These are phyloP conservation scores for Prionailurus viverrinus DNA, from an alignment of 2,113 vertebrate genomes.

Conservation along the genomic window DNA sequence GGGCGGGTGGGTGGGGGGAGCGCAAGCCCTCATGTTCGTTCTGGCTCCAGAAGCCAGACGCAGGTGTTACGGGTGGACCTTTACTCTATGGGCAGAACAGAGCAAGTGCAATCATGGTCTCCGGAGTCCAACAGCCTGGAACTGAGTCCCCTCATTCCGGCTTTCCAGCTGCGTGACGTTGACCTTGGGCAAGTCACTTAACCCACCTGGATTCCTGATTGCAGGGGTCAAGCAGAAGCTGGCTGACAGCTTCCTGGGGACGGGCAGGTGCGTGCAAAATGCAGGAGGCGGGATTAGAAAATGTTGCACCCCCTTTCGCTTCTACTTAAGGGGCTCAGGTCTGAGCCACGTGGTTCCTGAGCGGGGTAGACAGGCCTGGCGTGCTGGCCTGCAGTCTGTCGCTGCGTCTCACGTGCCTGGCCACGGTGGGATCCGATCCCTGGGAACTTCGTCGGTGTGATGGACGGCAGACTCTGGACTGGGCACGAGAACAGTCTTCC, in stretches of 20 bases:
- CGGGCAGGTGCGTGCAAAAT: neutral
- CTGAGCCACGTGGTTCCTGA: accelerated
- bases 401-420: neutral
- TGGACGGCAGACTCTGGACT: neutral
- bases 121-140: neutral
- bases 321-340: neutral
- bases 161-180: neutral
- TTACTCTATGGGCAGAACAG: neutral
- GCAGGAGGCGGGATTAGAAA: neutral
- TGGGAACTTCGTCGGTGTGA: neutral
- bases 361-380: neutral
- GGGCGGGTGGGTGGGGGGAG: neutral
- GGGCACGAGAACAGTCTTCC: neutral
- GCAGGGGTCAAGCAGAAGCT: neutral
- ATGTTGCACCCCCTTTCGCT: neutral
- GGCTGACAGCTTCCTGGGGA: neutral
- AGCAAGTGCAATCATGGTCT: neutral
- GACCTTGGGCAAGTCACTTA: neutral
- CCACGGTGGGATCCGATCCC: neutral
- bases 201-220: no score
- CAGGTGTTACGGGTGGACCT: neutral
- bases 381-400: neutral
- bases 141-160: neutral
- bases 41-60: neutral
- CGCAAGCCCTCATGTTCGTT: neutral